phyloP scores from a whole-genome alignment of 2,888 invertebrate species.

The Drosophila mettleri region DNA sequence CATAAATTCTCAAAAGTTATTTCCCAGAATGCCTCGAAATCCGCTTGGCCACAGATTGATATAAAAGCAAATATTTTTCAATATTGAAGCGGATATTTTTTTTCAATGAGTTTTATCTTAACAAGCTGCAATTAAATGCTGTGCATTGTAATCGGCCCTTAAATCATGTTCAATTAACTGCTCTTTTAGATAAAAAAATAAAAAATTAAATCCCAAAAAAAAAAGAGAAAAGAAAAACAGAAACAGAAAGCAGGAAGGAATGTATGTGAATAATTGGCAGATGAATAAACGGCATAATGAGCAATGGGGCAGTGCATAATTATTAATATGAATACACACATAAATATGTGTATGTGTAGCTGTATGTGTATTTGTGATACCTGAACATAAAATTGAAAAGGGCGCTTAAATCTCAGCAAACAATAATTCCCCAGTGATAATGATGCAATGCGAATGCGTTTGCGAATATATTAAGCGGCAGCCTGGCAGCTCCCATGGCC shows the following conservation, averaged over 20 bases:
- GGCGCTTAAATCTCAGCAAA: slow-evolving; percentile 73
- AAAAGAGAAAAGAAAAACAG: slow-evolving; percentile 4
- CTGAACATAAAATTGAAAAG: slow-evolving; percentile 28
- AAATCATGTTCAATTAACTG: slow-evolving; percentile 67
- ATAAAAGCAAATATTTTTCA: background rate
- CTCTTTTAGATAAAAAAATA: slow-evolving; percentile 59
- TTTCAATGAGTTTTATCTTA: background rate
- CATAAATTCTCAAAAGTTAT: too few species aligned
- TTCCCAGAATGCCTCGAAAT: too few species aligned
- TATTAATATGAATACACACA: slow-evolving; percentile 43
- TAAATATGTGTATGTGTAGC: background rate
- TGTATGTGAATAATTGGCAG: slow-evolving; percentile 49
- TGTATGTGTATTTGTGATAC: slow-evolving; percentile 13
- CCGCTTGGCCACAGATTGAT: background rate
- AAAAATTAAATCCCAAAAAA: slow-evolving; percentile 8
- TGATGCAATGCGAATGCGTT: slow-evolving; percentile 34
- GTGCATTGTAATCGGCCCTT: slow-evolving; percentile 10
- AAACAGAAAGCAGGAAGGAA: slow-evolving; percentile 20
- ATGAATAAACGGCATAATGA: slow-evolving; percentile 37
- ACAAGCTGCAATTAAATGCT: slow-evolving; percentile 9
- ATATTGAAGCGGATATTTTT: background rate
- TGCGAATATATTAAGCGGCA: slow-evolving; percentile 46
- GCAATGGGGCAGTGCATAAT: slow-evolving; percentile 61
- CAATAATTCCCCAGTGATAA: slow-evolving; percentile 77
- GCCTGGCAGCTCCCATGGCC: slow-evolving; percentile 20